A percentile compares a stretch with the other conserved stretches of the same genome.
phyloP scores from a whole-genome alignment of 2,113 vertebrate genomes.

The Nansenia antarctica region DNA sequence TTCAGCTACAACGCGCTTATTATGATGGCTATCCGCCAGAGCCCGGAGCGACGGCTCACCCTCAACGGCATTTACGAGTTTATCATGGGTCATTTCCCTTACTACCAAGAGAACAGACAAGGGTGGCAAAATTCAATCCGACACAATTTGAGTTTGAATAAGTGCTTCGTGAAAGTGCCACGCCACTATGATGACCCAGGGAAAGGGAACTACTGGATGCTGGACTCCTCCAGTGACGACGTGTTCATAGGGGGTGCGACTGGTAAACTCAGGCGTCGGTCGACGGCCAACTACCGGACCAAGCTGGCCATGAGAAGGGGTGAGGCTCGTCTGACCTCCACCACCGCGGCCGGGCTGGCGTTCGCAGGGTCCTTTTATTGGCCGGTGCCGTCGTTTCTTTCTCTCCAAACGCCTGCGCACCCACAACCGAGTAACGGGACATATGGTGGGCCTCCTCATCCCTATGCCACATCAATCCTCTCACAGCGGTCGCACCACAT shows the following conservation, averaged over 20 bases:
- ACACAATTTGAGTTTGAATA: slow-evolving; percentile 81
- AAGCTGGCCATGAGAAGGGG: slow-evolving; percentile 68
- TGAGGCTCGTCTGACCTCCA: slow-evolving; percentile 52
- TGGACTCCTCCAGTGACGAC: slow-evolving; percentile 82
- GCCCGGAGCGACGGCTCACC: slow-evolving; percentile 70
- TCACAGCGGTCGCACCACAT: slow-evolving; percentile 55
- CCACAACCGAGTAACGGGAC: slow-evolving; percentile 44
- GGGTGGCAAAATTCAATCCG: slow-evolving; percentile 84
- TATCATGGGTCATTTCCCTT: slow-evolving; percentile 79
- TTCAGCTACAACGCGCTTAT: slow-evolving; percentile 85
- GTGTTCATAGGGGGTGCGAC: slow-evolving; percentile 79
- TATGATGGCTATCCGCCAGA: slow-evolving; percentile 84
- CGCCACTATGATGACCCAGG: slow-evolving; percentile 81
- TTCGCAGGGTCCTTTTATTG: slow-evolving; percentile 73
- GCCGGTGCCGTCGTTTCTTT: slow-evolving; percentile 71
- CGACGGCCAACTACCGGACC: slow-evolving; percentile 48
- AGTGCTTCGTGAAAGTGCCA: slow-evolving; percentile 82
- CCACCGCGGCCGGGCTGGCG: slow-evolving; percentile 60
- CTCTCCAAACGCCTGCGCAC: slow-evolving; percentile 63
- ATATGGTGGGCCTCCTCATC: slow-evolving; percentile 50
- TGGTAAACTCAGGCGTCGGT: slow-evolving; percentile 74
- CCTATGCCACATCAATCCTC: slow-evolving; percentile 55
- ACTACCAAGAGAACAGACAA: slow-evolving; percentile 76
- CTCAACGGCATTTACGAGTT: slow-evolving; percentile 82
- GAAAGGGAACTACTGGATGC: slow-evolving; percentile 75